These are phyloP conservation scores for Eurytoma adleriae DNA, from an alignment of 2,888 invertebrate species.

Conservation along the genomic window DNA sequence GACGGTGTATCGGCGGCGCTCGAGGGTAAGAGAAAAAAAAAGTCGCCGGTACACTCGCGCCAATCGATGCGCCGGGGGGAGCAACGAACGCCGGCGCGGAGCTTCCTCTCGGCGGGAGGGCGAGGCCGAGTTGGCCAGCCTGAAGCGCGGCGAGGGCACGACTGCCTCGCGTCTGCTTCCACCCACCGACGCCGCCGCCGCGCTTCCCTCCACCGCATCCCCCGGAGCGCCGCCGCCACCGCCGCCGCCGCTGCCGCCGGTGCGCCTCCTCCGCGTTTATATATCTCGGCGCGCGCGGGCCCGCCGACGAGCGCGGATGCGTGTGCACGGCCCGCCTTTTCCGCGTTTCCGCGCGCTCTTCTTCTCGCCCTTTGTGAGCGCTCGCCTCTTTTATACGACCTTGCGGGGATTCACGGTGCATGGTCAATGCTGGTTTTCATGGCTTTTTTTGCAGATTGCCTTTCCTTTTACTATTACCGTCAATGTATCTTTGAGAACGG, in stretches of 20 bases:
- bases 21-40: background rate
- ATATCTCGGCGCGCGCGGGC: background rate
- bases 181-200: slow-evolving; percentile 51
- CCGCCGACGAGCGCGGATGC: background rate
- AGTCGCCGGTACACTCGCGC: too few species aligned
- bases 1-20: background rate
- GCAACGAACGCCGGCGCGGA: slow-evolving; percentile 6
- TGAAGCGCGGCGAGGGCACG: slow-evolving; percentile 70
- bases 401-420: too few species aligned
- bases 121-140: slow-evolving; percentile 62
- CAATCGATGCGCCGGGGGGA: slow-evolving; percentile 13
- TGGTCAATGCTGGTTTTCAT: too few species aligned
- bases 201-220: slow-evolving; percentile 2
- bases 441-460: too few species aligned
- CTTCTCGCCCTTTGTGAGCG: too few species aligned
- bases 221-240: slow-evolving; percentile 6
- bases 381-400: too few species aligned
- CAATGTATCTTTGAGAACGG: too few species aligned
- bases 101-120: slow-evolving; percentile 17
- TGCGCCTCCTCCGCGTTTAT: background rate
- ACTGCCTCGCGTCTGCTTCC: slow-evolving; percentile 63
- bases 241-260: background rate
- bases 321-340: background rate
- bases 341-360: too few species aligned
- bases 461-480: too few species aligned